These are phyloP conservation scores for Sclerurus mexicanus DNA, from an alignment of 2,113 vertebrate species.

Conservation along the genomic window DNA sequence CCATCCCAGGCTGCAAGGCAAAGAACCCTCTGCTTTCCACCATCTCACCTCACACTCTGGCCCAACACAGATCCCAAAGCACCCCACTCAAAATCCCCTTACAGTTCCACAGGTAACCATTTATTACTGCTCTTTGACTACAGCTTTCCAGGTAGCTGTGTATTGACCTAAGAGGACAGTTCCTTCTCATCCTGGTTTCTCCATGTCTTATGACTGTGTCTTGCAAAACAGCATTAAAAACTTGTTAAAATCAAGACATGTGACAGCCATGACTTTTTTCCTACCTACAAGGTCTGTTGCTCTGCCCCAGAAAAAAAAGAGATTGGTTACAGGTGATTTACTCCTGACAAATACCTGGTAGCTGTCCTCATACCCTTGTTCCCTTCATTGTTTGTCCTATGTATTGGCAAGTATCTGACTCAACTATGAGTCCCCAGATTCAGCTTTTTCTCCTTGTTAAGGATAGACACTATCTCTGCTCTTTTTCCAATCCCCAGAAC, in stretches of 20 bases:
- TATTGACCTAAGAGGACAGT: neutral
- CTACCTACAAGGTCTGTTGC: neutral
- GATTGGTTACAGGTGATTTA: neutral
- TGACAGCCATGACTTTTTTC: neutral
- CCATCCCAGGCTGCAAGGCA: neutral
- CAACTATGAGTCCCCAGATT: neutral
- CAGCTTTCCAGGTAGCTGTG: neutral
- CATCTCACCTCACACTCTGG: fast-evolving
- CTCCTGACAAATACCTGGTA: neutral
- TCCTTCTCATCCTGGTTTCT: neutral
- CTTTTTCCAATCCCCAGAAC: neutral
- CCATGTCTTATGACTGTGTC: neutral
- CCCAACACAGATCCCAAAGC: neutral
- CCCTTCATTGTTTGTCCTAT: neutral
- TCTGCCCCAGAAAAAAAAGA: neutral
- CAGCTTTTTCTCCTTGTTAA: neutral
- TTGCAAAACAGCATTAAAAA: neutral
- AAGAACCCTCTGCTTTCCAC: neutral
- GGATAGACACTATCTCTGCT: neutral
- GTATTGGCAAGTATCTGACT: neutral
- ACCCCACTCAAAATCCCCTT: neutral
- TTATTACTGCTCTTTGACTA: neutral
- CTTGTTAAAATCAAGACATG: neutral
- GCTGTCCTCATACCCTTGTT: neutral
- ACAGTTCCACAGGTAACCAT: neutral